Base-by-base conservation (phyloP, 2,797 vertebrate genomes). In the Leuciscus waleckii region DNA sequence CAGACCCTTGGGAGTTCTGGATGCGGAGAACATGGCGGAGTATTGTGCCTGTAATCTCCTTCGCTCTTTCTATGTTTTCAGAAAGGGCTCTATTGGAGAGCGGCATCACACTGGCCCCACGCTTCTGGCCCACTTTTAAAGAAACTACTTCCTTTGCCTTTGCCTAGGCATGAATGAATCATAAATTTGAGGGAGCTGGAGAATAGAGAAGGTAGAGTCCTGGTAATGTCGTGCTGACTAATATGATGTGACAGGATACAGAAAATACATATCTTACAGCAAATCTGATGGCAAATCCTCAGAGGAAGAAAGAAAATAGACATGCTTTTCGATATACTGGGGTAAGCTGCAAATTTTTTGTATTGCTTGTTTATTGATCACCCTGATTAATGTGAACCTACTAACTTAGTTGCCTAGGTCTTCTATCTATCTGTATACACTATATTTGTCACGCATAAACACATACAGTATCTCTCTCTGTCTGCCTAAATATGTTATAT, bases 51-150 rank as follows among this genome's bases (percentile, higher is more conserved):
- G 68, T 88, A 88, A 90, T 90, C 88, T 84, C 80, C 54, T 87
- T 81, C 26, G 43, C 68, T 85, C 79, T 79, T 73, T 76, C 49
- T 85, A 26, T 69, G 39, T 76, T 81, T 74, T 83, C 79, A 69
- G 77, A 87, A 79, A 82, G 73, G 77, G 68, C 56, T 84, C 76
- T 65, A 75, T 69, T 88, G 86, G 89, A 88, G 68, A 73, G 79
- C 26, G 41, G 77, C 63, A 65, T 84, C 78, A 78, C 51, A 21
- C 67, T 85, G 82, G 81, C 83, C 85, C 35, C 54, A n/a, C 79
- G 76, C 79, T 81, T 77, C 83, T 90, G 90, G 88, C 89, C 85
- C 89, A 89, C 84, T 88, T 89, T 87, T 77, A 89, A 89, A 89
- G 87, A 70, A 84, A 87, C 76, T 26, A 73, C 17, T 80, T 88